Evolutionary conservation across 2,888 invertebrate genomes (phyloP).

Genomic region (Teleiodes luculella): DNA sequence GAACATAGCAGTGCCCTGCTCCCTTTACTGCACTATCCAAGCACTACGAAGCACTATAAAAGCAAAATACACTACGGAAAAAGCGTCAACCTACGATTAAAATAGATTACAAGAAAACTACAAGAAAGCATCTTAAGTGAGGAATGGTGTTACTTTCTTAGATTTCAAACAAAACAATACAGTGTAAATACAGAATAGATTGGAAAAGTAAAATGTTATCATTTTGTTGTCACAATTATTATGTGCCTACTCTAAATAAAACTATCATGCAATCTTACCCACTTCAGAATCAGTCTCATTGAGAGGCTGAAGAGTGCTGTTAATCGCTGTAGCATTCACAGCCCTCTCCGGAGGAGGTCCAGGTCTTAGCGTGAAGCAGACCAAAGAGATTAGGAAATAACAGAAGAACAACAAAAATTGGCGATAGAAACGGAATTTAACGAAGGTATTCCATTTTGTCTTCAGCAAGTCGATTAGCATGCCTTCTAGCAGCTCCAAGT

Average conservation of each 20-base stretch:
- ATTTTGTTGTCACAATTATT: too few relatives aligned
- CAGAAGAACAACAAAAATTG: conserved; percentile 94
- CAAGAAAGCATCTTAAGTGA: not conserved
- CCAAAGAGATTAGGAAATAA: conserved; percentile 92
- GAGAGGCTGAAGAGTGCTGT: conserved; percentile 46
- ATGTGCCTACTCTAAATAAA: not conserved
- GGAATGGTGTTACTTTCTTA: too few relatives aligned
- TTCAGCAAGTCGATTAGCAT: conserved; percentile 94
- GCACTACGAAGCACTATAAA: conserved; percentile 2
- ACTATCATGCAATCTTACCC: conserved; percentile 34
- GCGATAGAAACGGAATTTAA: conserved; percentile 94
- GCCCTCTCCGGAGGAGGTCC: conserved; percentile 86
- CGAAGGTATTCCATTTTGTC: conserved; percentile 99
- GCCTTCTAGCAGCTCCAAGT: conserved; percentile 96
- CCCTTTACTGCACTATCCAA: conserved; percentile 8
- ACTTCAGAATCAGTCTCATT: conserved; percentile 59
- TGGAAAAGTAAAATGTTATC: too few relatives aligned
- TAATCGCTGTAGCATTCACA: conserved; percentile 53
- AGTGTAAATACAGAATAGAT: too few relatives aligned
- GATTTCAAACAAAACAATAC: too few relatives aligned
- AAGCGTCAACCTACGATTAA: not conserved
- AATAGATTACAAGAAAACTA: not conserved
- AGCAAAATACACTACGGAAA: not conserved
- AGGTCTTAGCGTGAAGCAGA: conserved; percentile 93
- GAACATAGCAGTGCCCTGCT: conserved; percentile 21